Evolutionary conservation across 2,888 invertebrate species (phyloP).

Genomic region (Pristionchus entomophagus): DNA sequence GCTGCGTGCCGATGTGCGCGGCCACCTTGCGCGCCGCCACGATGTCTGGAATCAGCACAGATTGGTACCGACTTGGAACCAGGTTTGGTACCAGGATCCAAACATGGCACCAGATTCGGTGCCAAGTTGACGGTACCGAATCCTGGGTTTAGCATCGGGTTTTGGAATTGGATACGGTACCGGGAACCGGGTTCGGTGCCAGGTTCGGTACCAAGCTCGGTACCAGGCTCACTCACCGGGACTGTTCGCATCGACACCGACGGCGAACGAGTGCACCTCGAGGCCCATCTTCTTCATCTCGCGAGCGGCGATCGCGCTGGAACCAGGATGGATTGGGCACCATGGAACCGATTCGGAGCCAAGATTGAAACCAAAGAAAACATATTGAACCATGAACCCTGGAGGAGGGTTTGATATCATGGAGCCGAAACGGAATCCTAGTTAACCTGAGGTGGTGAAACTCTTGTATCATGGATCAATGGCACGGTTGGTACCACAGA

Average conservation of each 20-base stretch:
- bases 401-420: too few relatives aligned
- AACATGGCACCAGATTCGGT: neutral
- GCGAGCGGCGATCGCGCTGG: slow-evolving; percentile 80
- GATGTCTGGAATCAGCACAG: slow-evolving; percentile 83
- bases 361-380: too few relatives aligned
- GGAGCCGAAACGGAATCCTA: too few relatives aligned
- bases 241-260: slow-evolving; percentile 85
- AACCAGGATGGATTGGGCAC: neutral
- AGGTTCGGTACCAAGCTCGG: neutral
- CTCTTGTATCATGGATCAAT: too few relatives aligned
- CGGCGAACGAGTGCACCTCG: slow-evolving; percentile 86
- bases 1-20: slow-evolving; percentile 82
- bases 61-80: neutral
- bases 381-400: too few relatives aligned
- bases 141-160: neutral
- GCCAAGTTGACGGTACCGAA: neutral
- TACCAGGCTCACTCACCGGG: slow-evolving; percentile 82
- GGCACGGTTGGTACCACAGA: too few relatives aligned
- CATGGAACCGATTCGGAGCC: too few relatives aligned
- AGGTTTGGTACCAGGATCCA: neutral
- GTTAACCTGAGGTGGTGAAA: too few relatives aligned
- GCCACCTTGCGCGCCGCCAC: slow-evolving; percentile 84
- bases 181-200: neutral
- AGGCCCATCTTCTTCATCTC: slow-evolving; percentile 72
- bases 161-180: neutral